Conservation (phyloP, 2,113 vertebrate species). For the Sinosuthora webbiana region DNA sequence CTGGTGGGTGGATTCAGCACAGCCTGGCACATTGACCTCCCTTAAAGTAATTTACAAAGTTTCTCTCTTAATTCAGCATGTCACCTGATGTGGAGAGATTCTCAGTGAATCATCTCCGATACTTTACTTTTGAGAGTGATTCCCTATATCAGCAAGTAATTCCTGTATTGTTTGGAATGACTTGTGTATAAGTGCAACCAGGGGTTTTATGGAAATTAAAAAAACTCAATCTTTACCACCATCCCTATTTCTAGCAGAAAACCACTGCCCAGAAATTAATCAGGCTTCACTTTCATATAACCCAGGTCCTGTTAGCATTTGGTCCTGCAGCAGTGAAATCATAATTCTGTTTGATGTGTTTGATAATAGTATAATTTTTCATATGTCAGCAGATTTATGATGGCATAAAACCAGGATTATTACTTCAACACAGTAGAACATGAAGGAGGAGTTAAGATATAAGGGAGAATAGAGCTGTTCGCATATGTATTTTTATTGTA, state of each 20-base stretch:
- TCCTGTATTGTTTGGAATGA: background rate
- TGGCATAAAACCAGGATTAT: slow-evolving; percentile 57
- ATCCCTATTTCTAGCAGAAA: background rate
- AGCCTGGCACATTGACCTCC: background rate
- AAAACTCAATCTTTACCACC: background rate
- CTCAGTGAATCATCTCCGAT: background rate
- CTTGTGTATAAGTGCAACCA: background rate
- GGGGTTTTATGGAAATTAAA: background rate
- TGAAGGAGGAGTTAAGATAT: slow-evolving; percentile 26
- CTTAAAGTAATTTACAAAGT: background rate
- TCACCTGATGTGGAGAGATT: background rate
- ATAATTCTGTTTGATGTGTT: slow-evolving; percentile 52
- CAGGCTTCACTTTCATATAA: slow-evolving; percentile 7
- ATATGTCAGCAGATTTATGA: slow-evolving; percentile 63
- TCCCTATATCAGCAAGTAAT: background rate
- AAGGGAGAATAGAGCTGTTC: slow-evolving; percentile 1
- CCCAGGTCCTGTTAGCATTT: slow-evolving; percentile 2
- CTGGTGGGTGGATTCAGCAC: background rate
- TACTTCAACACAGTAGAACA: slow-evolving; percentile 23
- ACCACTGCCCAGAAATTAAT: slow-evolving; percentile 8
- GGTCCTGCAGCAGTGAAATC: slow-evolving; percentile 13
- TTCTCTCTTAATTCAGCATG: background rate
- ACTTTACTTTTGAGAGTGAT: background rate
- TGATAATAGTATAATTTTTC: slow-evolving; percentile 61
- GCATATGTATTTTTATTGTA: slow-evolving; percentile 14